Evolutionary conservation across 2,888 invertebrate genomes (phyloP).

Genomic region (Microctonus aethiopoides): DNA sequence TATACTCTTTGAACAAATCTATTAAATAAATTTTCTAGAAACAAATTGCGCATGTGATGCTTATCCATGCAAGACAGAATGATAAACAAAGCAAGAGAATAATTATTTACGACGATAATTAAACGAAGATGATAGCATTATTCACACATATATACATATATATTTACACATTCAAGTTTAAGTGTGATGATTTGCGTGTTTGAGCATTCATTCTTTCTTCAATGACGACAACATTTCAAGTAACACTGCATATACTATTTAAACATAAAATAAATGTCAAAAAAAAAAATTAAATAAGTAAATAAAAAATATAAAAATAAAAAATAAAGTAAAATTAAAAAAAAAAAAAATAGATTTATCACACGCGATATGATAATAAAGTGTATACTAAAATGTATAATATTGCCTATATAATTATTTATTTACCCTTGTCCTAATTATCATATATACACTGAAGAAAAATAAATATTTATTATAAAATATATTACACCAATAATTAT

Average conservation of each 20-base stretch:
- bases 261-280: not conserved
- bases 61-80: not conserved
- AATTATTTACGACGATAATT: conserved; percentile 3
- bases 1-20: not conserved
- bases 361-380: conserved; percentile 24
- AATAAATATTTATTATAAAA: not conserved
- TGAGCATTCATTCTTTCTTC: conserved; percentile 10
- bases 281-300: not conserved
- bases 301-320: not conserved
- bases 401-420: not conserved
- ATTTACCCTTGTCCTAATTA: conserved; percentile 14
- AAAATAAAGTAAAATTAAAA: conserved; percentile 8
- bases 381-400: conserved; percentile 11
- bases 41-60: not conserved
- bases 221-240: not conserved
- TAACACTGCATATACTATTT: not conserved
- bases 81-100: not conserved
- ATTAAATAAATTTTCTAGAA: not conserved
- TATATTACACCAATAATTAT: not conserved
- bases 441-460: not conserved
- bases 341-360: conserved; percentile 25
- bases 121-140: not conserved
- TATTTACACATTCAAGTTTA: too few species aligned
- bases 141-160: not conserved
- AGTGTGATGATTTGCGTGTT: not conserved